A percentile compares a stretch with the other conserved stretches of the same genome.
Evolutionary conservation across 2,888 invertebrate species (phyloP).

Genomic region (Dynastes grantii): DNA sequence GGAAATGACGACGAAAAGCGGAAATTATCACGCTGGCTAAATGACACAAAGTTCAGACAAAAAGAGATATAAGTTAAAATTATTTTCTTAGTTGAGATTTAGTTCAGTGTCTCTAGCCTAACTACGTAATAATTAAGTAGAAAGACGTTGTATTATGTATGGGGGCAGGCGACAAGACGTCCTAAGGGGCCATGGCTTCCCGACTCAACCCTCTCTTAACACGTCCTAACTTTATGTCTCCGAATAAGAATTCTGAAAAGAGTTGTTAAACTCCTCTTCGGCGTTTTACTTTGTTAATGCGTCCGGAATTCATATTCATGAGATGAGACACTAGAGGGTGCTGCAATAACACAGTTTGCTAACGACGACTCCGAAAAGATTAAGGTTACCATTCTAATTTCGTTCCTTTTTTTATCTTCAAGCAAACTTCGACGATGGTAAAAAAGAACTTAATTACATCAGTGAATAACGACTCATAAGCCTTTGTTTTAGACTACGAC

Average conservation of each 20-base stretch:
- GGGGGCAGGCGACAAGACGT: conserved; percentile 63
- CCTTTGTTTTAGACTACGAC: conserved; percentile 11
- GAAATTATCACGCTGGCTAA: conserved; percentile 48
- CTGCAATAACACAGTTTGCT: conserved; percentile 44
- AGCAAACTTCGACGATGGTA: conserved; percentile 3
- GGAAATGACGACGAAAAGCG: conserved; percentile 24
- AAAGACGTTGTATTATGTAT: conserved; percentile 62
- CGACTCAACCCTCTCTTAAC: conserved; percentile 56
- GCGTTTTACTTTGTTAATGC: conserved; percentile 53
- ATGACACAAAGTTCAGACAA: conserved; percentile 49
- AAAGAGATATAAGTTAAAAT: conserved; percentile 57
- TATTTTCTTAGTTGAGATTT: conserved; percentile 63
- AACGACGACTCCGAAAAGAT: conserved; percentile 41
- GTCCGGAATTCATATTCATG: conserved; percentile 52
- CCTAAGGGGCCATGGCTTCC: conserved; percentile 57
- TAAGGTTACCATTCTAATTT: conserved; percentile 46
- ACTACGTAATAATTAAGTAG: conserved; percentile 62
- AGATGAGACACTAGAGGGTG: conserved; percentile 42
- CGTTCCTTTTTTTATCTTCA: conserved; percentile 16
- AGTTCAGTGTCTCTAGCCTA: conserved; percentile 61
- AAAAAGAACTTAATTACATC: conserved; percentile 34
- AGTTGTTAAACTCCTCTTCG: conserved; percentile 52
- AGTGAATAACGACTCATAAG: conserved; percentile 27
- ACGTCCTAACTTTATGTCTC: conserved; percentile 60
- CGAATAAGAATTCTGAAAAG: conserved; percentile 54